Evolutionary conservation across 2,797 vertebrate genomes (phyloP).

Genomic region (Prionace glauca): DNA sequence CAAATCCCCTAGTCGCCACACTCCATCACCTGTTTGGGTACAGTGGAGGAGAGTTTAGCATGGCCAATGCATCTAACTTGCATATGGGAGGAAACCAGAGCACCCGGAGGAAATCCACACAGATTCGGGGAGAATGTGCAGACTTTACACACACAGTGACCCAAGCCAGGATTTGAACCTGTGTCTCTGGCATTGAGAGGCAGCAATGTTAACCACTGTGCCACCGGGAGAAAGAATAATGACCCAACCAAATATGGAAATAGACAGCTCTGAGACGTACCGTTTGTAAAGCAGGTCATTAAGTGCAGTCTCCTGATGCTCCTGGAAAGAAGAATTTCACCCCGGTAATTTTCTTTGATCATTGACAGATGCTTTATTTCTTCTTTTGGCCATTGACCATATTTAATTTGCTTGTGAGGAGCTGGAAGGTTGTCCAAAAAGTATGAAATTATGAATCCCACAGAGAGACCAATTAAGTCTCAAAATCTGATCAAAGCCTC

Average conservation of each 20-base stretch:
- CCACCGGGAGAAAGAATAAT: background rate
- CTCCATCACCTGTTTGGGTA: too few species aligned
- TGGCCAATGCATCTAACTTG: too few species aligned
- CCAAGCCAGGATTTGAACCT: too few species aligned
- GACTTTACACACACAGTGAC: too few species aligned
- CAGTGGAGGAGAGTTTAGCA: too few species aligned
- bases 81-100: too few species aligned
- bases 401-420: background rate
- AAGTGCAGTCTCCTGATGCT: background rate
- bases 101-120: too few species aligned
- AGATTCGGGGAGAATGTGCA: too few species aligned
- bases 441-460: background rate
- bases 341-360: background rate
- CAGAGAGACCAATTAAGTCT: conserved; percentile 2
- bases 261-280: background rate
- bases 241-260: background rate
- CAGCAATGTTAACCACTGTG: background rate
- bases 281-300: background rate
- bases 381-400: background rate
- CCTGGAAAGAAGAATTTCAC: background rate
- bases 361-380: conserved; percentile 9
- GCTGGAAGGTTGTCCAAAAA: background rate
- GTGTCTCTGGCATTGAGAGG: too few species aligned
- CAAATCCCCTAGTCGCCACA: too few species aligned
- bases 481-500: background rate